Conservation (phyloP, 2,113 vertebrate genomes). For the Aegithalos caudatus region DNA sequence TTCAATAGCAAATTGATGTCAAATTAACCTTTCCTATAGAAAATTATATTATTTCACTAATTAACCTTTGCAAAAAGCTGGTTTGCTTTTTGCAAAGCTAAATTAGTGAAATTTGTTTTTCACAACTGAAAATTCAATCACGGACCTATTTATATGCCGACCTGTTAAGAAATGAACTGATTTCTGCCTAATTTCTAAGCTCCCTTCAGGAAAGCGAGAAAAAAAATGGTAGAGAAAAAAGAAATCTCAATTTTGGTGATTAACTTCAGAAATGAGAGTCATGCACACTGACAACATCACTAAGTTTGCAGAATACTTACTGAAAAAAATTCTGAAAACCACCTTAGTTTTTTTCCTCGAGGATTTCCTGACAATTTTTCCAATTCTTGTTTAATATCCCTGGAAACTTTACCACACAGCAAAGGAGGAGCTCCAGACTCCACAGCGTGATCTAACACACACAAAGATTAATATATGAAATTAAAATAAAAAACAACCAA, state of each 20-base stretch:
- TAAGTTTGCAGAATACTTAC: constrained; percentile 73
- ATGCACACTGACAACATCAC: neutral
- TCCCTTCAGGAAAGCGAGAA: neutral
- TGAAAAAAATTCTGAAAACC: constrained; percentile 94
- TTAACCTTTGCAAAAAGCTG: neutral
- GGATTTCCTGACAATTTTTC: constrained; percentile 82
- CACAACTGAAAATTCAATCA: neutral
- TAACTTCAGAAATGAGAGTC: neutral
- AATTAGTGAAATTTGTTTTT: neutral
- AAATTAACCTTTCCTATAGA: neutral
- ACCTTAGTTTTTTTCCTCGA: constrained; percentile 83
- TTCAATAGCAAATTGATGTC: neutral
- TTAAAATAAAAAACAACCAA: neutral
- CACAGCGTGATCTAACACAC: constrained; percentile 82
- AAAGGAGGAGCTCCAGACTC: constrained; percentile 82
- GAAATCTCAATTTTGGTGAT: neutral
- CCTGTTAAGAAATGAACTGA: neutral
- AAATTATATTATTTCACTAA: neutral
- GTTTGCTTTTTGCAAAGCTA: neutral
- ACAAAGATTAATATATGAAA: neutral
- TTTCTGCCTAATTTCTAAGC: neutral
- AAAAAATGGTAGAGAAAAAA: neutral
- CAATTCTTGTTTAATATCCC: constrained; percentile 92
- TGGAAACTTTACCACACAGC: constrained; percentile 92
- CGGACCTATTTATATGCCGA: neutral